A percentile compares a stretch with the other conserved stretches of the same genome.
Evolutionary conservation across 2,888 invertebrate species (phyloP).

Genomic region (Ophion costatus): DNA sequence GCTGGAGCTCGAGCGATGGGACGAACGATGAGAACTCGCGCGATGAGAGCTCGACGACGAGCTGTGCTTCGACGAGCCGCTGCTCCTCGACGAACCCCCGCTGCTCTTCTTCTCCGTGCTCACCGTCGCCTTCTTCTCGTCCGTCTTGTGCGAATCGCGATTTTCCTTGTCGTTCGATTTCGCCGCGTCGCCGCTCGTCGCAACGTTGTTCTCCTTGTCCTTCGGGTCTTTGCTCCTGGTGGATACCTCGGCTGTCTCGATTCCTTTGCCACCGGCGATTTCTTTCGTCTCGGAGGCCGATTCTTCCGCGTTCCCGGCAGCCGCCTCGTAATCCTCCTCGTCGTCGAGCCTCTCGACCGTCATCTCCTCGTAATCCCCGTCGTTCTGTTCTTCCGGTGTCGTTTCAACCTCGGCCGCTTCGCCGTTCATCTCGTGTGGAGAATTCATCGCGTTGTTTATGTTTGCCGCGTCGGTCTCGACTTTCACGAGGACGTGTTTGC

Average conservation of each 20-base stretch:
- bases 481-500: constrained; percentile 89
- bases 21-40: constrained; percentile 63
- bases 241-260: constrained; percentile 62
- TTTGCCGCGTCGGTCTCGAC: constrained; percentile 82
- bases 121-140: constrained; percentile 79
- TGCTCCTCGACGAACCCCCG: constrained; percentile 73
- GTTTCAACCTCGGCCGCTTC: constrained; percentile 73
- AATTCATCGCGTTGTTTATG: constrained; percentile 76
- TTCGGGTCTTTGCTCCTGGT: constrained; percentile 71
- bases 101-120: constrained; percentile 49
- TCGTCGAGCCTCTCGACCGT: constrained; percentile 65
- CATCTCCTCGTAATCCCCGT: constrained; percentile 50
- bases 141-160: constrained; percentile 83
- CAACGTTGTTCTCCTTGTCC: constrained; percentile 6
- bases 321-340: constrained; percentile 26
- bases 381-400: constrained; percentile 42
- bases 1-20: constrained; percentile 76
- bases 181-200: constrained; percentile 80
- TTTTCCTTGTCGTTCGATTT: constrained; percentile 85
- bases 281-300: constrained; percentile 75
- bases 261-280: constrained; percentile 68
- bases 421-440: constrained; percentile 74
- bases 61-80: constrained; percentile 77
- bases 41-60: constrained; percentile 74
- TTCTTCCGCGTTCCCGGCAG: constrained; percentile 49